A percentile compares a stretch with the other conserved stretches of the same genome.
Conservation (phyloP, 1,140 invertebrate species). For the Calliphora vicina region DNA sequence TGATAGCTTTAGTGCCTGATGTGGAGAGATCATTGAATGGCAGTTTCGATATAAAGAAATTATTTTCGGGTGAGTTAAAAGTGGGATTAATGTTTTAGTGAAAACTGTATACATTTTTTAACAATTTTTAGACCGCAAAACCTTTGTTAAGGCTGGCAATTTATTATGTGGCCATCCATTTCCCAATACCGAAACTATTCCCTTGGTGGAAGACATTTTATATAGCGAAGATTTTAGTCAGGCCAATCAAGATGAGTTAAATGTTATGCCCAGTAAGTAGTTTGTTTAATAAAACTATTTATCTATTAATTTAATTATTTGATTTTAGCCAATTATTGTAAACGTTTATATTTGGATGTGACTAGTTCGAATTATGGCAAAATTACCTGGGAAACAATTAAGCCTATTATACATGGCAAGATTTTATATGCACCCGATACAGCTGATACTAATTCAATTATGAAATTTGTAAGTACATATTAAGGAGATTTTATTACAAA, state of each 20-base stretch:
- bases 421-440: constrained; percentile 70
- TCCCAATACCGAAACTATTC: constrained; percentile 58
- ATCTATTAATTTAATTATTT: not conserved
- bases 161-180: constrained; percentile 71
- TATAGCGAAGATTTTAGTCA: constrained; percentile 66
- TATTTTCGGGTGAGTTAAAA: constrained; percentile 53
- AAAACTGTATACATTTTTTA: too few species aligned
- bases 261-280: constrained; percentile 69
- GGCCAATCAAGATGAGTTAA: constrained; percentile 63
- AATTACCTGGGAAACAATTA: constrained; percentile 73
- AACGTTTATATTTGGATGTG: constrained; percentile 69
- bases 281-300: not conserved
- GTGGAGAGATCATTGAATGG: constrained; percentile 56
- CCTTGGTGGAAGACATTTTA: constrained; percentile 64
- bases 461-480: constrained; percentile 65
- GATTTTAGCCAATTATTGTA: constrained; percentile 70
- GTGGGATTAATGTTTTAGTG: too few species aligned
- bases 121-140: constrained; percentile 49
- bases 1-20: constrained; percentile 52
- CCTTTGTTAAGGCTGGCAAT: constrained; percentile 65
- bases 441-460: constrained; percentile 64
- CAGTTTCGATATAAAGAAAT: constrained; percentile 57
- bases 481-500: too few species aligned
- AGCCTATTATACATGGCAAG: constrained; percentile 71
- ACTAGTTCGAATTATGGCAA: constrained; percentile 69